Percentiles rank a stretch among this genome's conserved stretches.
These are phyloP conservation scores for Oplegnathus fasciatus DNA, from an alignment of 2,113 vertebrate genomes.

Conservation along the genomic window DNA sequence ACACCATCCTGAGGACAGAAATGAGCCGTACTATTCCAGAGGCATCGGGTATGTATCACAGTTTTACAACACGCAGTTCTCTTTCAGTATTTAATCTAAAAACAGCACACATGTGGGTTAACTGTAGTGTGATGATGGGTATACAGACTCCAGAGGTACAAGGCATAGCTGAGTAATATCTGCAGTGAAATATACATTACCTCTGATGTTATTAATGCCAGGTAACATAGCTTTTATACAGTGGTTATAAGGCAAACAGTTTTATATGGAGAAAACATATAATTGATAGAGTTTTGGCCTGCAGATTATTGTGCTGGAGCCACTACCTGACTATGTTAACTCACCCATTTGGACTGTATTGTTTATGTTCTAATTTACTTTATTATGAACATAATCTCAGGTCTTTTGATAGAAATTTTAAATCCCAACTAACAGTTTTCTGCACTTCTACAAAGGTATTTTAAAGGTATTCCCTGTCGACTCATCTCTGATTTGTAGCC, in stretches of 20 bases:
- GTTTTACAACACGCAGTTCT: not conserved
- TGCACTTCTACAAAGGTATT: not conserved
- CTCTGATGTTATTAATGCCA: not conserved
- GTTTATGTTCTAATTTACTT: not conserved
- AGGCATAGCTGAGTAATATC: not conserved
- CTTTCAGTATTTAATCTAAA: not conserved
- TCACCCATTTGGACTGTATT: not conserved
- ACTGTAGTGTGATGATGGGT: not conserved
- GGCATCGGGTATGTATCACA: conserved; percentile 60
- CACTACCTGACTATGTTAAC: not conserved
- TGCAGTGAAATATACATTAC: not conserved
- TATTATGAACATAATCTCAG: not conserved
- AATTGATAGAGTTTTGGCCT: not conserved
- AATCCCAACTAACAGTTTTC: not conserved
- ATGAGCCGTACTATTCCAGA: conserved; percentile 52
- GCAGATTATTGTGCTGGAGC: not conserved
- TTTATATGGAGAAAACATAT: no score
- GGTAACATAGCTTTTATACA: not conserved
- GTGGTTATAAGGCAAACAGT: not conserved
- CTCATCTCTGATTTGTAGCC: conserved; percentile 1
- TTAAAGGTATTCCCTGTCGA: not conserved
- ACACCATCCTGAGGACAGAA: conserved; percentile 23
- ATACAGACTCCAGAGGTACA: not conserved
- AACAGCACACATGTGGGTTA: not conserved
- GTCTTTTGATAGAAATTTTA: not conserved